These are phyloP conservation scores for Synergus umbraculus DNA, from an alignment of 2,888 invertebrate species.

Conservation along the genomic window DNA sequence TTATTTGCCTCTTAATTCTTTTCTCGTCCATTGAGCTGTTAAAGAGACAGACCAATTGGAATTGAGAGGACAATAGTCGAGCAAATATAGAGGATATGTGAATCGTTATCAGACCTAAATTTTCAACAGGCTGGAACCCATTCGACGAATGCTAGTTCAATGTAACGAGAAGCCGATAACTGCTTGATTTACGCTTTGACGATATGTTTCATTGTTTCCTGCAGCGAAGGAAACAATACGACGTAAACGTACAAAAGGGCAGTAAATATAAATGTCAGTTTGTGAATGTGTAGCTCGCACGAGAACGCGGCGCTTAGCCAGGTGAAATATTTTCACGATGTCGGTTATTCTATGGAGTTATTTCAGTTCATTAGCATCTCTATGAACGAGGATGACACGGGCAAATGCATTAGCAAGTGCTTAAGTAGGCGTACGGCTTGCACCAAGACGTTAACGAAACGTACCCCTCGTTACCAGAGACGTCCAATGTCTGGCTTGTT, in stretches of 20 bases:
- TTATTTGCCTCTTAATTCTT: too few species aligned
- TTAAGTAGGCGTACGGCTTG: slow-evolving; percentile 34
- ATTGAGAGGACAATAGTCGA: not conserved
- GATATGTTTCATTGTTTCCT: slow-evolving; percentile 31
- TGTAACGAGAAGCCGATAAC: slow-evolving; percentile 30
- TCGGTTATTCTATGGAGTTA: slow-evolving; percentile 67
- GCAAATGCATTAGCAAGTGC: slow-evolving; percentile 41
- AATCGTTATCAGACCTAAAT: slow-evolving; percentile 6
- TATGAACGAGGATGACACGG: slow-evolving; percentile 39
- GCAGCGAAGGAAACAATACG: slow-evolving; percentile 21
- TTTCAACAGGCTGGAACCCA: not conserved
- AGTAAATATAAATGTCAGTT: slow-evolving; percentile 37
- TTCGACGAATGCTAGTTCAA: slow-evolving; percentile 10
- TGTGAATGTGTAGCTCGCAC: not conserved
- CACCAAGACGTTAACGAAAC: slow-evolving; percentile 52
- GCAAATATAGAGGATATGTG: not conserved
- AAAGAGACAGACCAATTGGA: not conserved
- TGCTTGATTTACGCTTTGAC: slow-evolving; percentile 36
- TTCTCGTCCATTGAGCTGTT: too few species aligned
- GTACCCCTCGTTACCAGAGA: slow-evolving; percentile 51
- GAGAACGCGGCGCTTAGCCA: slow-evolving; percentile 13
- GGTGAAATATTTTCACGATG: slow-evolving; percentile 48
- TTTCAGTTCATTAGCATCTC: slow-evolving; percentile 69
- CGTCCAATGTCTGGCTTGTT: slow-evolving; percentile 44
- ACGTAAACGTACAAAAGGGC: slow-evolving; percentile 17